Conservation (phyloP, 37 sponge, comb jelly and placozoan species). For the Aphrocallistes beatrix region DNA sequence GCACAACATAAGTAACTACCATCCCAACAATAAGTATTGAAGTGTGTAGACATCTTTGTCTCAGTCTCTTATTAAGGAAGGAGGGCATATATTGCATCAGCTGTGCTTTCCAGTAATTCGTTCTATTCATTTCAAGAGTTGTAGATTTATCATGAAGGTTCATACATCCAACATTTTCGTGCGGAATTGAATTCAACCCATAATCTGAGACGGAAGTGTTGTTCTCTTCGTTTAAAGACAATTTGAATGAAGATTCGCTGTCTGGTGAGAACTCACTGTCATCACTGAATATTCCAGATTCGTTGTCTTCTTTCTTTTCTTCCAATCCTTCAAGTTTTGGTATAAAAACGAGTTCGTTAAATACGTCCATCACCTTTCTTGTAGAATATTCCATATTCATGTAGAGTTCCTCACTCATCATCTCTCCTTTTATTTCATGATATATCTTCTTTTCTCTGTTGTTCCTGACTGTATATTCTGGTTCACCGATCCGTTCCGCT, state of each 20-base stretch:
- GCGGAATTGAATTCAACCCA: background rate
- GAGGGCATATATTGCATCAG: too few species aligned
- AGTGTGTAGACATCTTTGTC: background rate
- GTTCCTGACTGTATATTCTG: background rate
- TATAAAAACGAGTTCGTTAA: background rate
- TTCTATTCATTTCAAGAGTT: too few species aligned
- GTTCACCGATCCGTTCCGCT: background rate
- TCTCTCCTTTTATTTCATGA: background rate
- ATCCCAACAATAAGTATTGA: background rate
- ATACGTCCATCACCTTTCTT: background rate
- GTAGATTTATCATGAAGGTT: too few species aligned
- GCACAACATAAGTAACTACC: background rate
- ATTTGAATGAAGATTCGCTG: background rate
- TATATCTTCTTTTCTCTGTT: background rate
- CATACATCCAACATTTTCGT: background rate
- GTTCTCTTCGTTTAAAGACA: background rate
- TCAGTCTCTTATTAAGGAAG: too few species aligned
- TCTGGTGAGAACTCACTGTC: background rate
- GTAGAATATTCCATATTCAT: background rate
- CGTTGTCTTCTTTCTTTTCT: background rate
- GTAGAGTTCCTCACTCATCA: background rate
- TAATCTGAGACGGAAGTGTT: background rate
- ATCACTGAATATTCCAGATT: conserved; percentile 3
- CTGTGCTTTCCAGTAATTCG: background rate
- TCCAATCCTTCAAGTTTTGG: background rate